Base-by-base conservation (phyloP, 2,797 vertebrate genomes). In the Anguilla anguilla region DNA sequence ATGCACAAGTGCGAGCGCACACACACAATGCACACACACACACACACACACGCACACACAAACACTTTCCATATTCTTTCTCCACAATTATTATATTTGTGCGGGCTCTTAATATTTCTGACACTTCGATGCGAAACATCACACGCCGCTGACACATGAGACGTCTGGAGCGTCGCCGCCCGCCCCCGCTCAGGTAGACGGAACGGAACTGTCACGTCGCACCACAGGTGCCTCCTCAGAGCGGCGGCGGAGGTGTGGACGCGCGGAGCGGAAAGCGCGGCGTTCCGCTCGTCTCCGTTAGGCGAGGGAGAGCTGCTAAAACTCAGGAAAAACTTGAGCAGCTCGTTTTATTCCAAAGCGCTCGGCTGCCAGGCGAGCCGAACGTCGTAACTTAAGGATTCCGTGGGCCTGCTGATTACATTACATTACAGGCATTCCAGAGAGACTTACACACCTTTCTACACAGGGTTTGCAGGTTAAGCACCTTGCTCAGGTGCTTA, bases 231-330 rank as follows among this genome's bases (percentile, higher is more conserved):
- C 55, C 83, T 87, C 17, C 82, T 87, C 86, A 25, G 72, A 85
- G 83, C 49, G 79, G 55, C 83, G 49, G 61, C 28, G 49, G 28
- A 46, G 67, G 86, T 67, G 84, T 51, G 74, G 79, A 74, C 11
- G 88, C 83, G 86, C 81, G 88, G 87, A 87, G 69, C 49, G 28
- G 6, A 89, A 82, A 74, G 69, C 85, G 83, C 67, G n/a, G 43
- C 39, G 59, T 67, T 22, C 57, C 59, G 72, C n/a, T 86, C 72
- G 28, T 81, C 86, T 86, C 83, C 85, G 81, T 83, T 72, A 85
- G 77, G 83, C 57, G 74, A 77, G 51, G 79, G 64, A 59, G 86
- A 87, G 77, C 83, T 87, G 59, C 79, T 46, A 87, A 35, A 35
- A 87, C 83, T 55, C 51, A 11, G 31, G 15, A 25, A n/a, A 84